Evolutionary conservation across 2,888 invertebrate species (phyloP).

Genomic region (Bombylius discolor): DNA sequence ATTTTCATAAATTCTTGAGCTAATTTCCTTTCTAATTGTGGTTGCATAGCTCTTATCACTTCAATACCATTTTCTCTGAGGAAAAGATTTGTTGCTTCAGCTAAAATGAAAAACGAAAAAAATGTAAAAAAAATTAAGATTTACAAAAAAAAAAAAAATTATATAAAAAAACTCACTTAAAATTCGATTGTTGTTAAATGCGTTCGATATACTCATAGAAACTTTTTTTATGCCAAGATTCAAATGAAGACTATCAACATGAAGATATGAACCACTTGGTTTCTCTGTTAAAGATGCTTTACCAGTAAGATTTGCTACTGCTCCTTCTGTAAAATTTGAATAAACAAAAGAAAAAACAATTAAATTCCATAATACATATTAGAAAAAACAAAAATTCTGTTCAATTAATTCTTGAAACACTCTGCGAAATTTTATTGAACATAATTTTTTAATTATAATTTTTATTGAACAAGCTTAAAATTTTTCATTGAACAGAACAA

Average conservation of each 20-base stretch:
- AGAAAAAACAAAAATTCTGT: background rate
- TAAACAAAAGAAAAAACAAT: no score
- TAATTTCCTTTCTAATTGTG: slow-evolving; percentile 51
- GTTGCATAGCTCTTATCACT: slow-evolving; percentile 54
- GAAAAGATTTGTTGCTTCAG: slow-evolving; percentile 58
- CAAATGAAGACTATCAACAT: slow-evolving; percentile 48
- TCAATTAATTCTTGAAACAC: background rate
- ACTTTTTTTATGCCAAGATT: slow-evolving; percentile 48
- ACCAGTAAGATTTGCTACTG: slow-evolving; percentile 46
- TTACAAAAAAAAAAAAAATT: slow-evolving; percentile 2
- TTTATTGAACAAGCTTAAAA: no score
- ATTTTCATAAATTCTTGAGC: slow-evolving; percentile 48
- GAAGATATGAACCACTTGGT: slow-evolving; percentile 41
- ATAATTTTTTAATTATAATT: no score
- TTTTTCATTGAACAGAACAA: no score
- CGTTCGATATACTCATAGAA: slow-evolving; percentile 50
- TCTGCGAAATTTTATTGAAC: no score
- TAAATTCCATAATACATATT: background rate
- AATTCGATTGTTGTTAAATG: slow-evolving; percentile 55
- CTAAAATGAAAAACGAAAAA: slow-evolving; percentile 30
- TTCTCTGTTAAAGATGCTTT: slow-evolving; percentile 39
- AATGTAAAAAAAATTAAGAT: background rate
- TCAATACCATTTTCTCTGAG: slow-evolving; percentile 55
- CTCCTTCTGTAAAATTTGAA: slow-evolving; percentile 38
- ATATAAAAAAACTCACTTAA: slow-evolving; percentile 42